These are phyloP conservation scores for Aleiodes alternator DNA, from an alignment of 2,888 invertebrate genomes.

Conservation along the genomic window DNA sequence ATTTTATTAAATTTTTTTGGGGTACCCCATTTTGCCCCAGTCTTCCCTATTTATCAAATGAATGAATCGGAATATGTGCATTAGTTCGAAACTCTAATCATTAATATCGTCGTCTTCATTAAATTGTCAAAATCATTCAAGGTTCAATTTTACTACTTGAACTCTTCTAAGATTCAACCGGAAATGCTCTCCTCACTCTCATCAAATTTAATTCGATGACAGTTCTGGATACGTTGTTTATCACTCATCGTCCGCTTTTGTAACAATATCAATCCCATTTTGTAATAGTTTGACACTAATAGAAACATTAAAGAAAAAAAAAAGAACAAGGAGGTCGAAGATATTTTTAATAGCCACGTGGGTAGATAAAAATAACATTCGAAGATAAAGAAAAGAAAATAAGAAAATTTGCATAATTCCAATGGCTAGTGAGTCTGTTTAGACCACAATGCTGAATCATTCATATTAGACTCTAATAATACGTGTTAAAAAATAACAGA, in stretches of 20 bases:
- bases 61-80: no score
- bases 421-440: conserved; percentile 50
- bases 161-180: conserved; percentile 5
- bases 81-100: neutral
- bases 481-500: neutral
- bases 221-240: neutral
- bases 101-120: conserved; percentile 9
- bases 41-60: neutral
- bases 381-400: conserved; percentile 1
- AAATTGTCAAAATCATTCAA: conserved; percentile 12
- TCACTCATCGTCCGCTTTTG: neutral
- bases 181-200: conserved; percentile 8
- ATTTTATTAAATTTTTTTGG: no score
- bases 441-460: conserved; percentile 41
- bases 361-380: neutral
- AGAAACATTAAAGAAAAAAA: conserved; percentile 39
- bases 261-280: neutral
- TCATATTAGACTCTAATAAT: conserved; percentile 36
- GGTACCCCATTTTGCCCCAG: neutral
- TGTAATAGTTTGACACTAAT: conserved; percentile 19
- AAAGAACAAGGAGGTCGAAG: neutral
- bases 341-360: conserved; percentile 1
- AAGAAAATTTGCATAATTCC: conserved; percentile 54
- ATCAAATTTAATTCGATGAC: conserved; percentile 12
- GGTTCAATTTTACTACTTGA: neutral